Percentiles rank a stretch among this genome's conserved stretches.
These are phyloP conservation scores for Drosophila hydei DNA, from an alignment of 1,140 invertebrate species.

Conservation along the genomic window DNA sequence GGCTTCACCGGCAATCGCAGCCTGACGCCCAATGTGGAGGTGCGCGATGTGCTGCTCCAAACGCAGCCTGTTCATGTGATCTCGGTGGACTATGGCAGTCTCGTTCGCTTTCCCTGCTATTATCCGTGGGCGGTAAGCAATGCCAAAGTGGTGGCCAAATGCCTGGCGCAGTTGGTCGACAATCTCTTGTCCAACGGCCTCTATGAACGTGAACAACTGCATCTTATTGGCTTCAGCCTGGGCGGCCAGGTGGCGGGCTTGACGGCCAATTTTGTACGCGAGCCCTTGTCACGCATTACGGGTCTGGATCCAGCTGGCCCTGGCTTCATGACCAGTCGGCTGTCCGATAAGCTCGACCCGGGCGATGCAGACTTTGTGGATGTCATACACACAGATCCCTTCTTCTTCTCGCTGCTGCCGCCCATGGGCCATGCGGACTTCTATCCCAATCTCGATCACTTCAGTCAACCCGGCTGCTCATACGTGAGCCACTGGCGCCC, in stretches of 20 bases:
- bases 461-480: constrained; percentile 90
- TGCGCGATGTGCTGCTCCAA: constrained; percentile 65
- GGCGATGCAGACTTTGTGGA: constrained; percentile 91
- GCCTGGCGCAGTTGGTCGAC: constrained; percentile 83
- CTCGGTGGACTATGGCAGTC: constrained; percentile 85
- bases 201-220: constrained; percentile 86
- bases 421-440: constrained; percentile 91
- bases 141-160: constrained; percentile 84
- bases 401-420: constrained; percentile 86
- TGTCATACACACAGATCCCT: constrained; percentile 90
- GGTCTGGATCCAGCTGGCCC: constrained; percentile 80
- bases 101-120: constrained; percentile 84
- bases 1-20: constrained; percentile 70
- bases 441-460: constrained; percentile 91
- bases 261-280: constrained; percentile 84
- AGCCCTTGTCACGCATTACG: constrained; percentile 68
- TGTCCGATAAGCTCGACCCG: constrained; percentile 55
- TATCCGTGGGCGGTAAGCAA: constrained; percentile 85
- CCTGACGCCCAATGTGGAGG: constrained; percentile 68
- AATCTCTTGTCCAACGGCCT: constrained; percentile 84
- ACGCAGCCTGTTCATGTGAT: constrained; percentile 84
- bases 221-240: constrained; percentile 94
- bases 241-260: constrained; percentile 96
- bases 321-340: constrained; percentile 57
- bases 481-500: constrained; percentile 62